These are phyloP conservation scores for Sclerurus mexicanus DNA, from an alignment of 2,113 vertebrate species.

Conservation along the genomic window DNA sequence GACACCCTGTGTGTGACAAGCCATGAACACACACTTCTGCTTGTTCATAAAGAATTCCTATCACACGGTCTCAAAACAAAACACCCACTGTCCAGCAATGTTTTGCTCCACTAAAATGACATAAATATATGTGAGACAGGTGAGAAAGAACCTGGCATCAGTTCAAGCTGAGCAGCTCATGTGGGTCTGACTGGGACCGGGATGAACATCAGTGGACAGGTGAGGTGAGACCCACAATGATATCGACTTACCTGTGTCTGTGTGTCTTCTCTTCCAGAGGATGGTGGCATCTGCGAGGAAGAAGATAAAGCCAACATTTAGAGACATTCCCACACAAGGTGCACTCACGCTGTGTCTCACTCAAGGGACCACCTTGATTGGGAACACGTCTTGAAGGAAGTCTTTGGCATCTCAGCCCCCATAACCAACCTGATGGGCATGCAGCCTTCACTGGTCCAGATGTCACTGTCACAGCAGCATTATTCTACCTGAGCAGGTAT, in stretches of 20 bases:
- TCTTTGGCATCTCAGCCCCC: fast-evolving
- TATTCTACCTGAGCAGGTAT: neutral
- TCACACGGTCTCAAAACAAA: neutral
- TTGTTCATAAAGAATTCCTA: neutral
- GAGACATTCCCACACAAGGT: neutral
- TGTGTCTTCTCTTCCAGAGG: neutral
- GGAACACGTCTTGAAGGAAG: neutral
- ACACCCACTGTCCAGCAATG: too few species aligned
- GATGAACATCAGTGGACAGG: neutral
- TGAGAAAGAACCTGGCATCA: neutral
- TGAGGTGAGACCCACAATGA: neutral
- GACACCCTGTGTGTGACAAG: fast-evolving
- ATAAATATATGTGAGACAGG: neutral
- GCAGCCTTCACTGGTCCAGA: neutral
- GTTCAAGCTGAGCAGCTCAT: neutral
- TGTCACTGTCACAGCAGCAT: neutral
- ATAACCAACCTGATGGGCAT: fast-evolving
- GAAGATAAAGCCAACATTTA: neutral
- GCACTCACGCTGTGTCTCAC: fast-evolving
- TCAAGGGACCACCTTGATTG: fast-evolving
- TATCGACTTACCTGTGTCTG: neutral
- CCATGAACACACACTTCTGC: fast-evolving
- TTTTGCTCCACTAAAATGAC: neutral
- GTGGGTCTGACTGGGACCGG: neutral
- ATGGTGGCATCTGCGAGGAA: neutral